Evolutionary conservation across 2,797 vertebrate genomes (phyloP), one percentile per base, ranked within the genome.

Genomic region (Staurois parvus): DNA sequence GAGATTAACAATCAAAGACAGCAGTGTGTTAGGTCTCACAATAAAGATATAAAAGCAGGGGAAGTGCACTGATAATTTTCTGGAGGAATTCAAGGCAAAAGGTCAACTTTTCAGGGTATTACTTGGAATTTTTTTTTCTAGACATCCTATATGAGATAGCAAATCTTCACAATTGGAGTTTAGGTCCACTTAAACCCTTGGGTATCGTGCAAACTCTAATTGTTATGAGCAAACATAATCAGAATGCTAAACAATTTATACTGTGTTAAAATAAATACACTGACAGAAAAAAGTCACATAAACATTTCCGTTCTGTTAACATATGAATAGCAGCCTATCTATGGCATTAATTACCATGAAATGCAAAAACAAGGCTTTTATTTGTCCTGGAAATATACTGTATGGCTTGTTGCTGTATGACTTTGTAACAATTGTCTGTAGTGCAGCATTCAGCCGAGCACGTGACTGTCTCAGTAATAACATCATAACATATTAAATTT

Each of bases 401-500:
- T n/a, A 48, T 12, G 48, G 19, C 59, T 24, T 26, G 29, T 19
- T 76, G 26, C 30, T 48, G 48, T 15, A 32, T 28, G 32, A 66
- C 24, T 59, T 26, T 15, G 28, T 37, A 62, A 30, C 83, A 79
- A 42, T 29, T 78, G 30, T 77, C 67, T 77, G 3, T 72, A n/a
- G 37, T 68, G 32, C 68, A 67, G 30, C 79, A 78, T 66, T 48
- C 12, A 40, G 26, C 68, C 13, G 1, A 52, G 45, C 74, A 86
- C 11, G 21, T 76, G 73, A 76, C n/a, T 37, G 42, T 66, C 59
- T 75, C 17, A 32, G 69, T 81, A 42, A 72, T 86, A 67, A 76
- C 45, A 76, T 82, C 70, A 62, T 66, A 30, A 37, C 73, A 86
- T 82, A 82, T 82, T 86, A 66, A 19, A 52, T 78, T 72, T 76